Base-by-base conservation (phyloP, 2,113 vertebrate species). In the Notiomystis cincta region DNA sequence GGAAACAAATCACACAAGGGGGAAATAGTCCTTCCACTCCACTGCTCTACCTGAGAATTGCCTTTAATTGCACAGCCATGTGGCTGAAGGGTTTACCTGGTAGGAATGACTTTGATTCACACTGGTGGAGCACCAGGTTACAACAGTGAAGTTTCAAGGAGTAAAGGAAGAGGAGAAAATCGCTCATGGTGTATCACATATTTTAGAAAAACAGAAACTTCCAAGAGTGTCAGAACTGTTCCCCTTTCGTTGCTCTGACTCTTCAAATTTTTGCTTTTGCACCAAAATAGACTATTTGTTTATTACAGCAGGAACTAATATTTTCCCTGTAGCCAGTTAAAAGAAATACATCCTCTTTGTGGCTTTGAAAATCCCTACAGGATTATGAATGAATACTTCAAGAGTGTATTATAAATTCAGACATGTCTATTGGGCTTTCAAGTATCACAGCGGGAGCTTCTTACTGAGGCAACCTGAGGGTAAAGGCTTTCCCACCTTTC, bases 351-450 rank as follows among this genome's bases (percentile, higher is more conserved):
- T 91, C 95, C 87, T 97, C 87, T 95, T 91, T 64, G 54, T 65
- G 89, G 95, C 96, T 97, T 95, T 97, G 97, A 96, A 97, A 97
- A 95, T 90, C 96, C 96, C 97, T 95, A 87, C 86, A 94, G 97
- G 96, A 97, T 95, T 95, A 90, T 93, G 95, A 97, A 96, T 93
- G 95, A 98, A 95, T 91, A 94, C 96, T 97, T 96, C 96, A 96
- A 97, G 97, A 94, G 97, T 79, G 85, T 75, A 93, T 97, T 97
- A 96, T 93, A 95, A 95, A 96, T 97, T 96, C 97, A 97, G 96
- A 97, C 96, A 81, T 84, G 93, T 96, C 97, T 96, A 79, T 90
- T 76, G 97, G 97, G 95, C 96, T 97, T 98, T 97, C 96, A 98
- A 96, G 96, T 92, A 89, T 91, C 96, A 67, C 97, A 95, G 96